Evolutionary conservation across 2,113 vertebrate species (phyloP).

Genomic region (Irena cyanogastra): DNA sequence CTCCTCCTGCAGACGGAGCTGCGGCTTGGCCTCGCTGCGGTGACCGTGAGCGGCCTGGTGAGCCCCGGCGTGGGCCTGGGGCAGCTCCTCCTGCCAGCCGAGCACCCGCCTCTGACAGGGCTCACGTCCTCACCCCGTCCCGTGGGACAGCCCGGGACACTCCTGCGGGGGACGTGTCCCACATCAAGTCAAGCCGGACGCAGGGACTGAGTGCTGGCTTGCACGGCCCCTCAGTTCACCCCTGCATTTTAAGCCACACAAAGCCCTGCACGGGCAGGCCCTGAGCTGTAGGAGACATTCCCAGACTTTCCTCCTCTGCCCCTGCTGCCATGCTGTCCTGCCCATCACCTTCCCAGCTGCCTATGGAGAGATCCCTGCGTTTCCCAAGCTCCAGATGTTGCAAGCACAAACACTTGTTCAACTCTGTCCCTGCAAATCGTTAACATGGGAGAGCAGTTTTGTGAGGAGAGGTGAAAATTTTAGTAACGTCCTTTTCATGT

Average conservation of each 20-base stretch:
- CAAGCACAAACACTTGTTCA: neutral
- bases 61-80: rapidly evolving
- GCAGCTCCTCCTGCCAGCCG: neutral
- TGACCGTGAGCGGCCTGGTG: neutral
- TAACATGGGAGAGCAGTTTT: neutral
- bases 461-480: neutral
- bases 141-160: rapidly evolving
- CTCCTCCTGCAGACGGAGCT: neutral
- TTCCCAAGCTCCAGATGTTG: neutral
- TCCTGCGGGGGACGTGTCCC: rapidly evolving
- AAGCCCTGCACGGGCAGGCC: neutral
- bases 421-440: neutral
- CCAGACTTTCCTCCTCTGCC: neutral
- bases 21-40: rapidly evolving
- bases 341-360: neutral
- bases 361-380: neutral
- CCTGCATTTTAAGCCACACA: neutral
- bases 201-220: neutral
- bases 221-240: rapidly evolving
- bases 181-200: neutral
- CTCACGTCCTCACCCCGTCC: rapidly evolving
- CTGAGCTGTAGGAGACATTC: neutral
- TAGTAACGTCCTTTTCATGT: conserved; percentile 1
- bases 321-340: neutral
- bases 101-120: rapidly evolving